Percentiles rank a stretch among this genome's conserved stretches.
Evolutionary conservation across 2,888 invertebrate species (phyloP).

Genomic region (Leptarthrus brevirostris): DNA sequence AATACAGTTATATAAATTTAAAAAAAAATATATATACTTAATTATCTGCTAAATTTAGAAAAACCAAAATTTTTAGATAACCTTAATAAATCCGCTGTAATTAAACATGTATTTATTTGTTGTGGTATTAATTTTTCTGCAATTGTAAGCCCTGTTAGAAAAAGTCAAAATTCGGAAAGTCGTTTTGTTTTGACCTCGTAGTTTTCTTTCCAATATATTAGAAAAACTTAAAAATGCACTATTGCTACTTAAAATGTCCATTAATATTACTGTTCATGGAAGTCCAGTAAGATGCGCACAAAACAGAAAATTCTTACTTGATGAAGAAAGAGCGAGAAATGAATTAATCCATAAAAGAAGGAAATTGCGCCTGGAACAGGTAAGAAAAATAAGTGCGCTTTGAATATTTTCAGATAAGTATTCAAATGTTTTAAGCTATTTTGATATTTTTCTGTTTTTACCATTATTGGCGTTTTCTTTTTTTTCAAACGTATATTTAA

Average conservation of each 20-base stretch:
- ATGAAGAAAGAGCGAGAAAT: constrained; percentile 69
- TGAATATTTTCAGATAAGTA: too few relatives aligned
- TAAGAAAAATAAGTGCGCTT: too few relatives aligned
- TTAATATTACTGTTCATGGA: constrained; percentile 72
- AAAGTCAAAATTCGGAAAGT: constrained; percentile 22
- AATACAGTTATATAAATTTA: too few relatives aligned
- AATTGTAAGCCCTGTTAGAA: constrained; percentile 4
- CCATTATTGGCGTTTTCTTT: too few relatives aligned
- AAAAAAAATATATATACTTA: too few relatives aligned
- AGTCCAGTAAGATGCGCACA: constrained; percentile 69
- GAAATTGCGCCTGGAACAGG: constrained; percentile 73
- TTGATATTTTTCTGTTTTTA: too few relatives aligned
- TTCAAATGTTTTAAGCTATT: too few relatives aligned
- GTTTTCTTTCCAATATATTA: not conserved
- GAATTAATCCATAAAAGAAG: constrained; percentile 71
- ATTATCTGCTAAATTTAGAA: too few relatives aligned
- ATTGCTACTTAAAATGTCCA: constrained; percentile 69
- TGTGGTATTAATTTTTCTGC: not conserved
- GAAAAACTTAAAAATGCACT: not conserved
- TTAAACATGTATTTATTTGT: too few relatives aligned
- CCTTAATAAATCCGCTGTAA: constrained; percentile 31
- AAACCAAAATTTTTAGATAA: too few relatives aligned
- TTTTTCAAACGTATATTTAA: too few relatives aligned
- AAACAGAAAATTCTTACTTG: constrained; percentile 68
- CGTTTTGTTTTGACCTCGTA: constrained; percentile 22